Evolutionary conservation across 1,140 invertebrate genomes (phyloP), one percentile per base, ranked within the genome.

Genomic region (Cardiocondyla obscurior): DNA sequence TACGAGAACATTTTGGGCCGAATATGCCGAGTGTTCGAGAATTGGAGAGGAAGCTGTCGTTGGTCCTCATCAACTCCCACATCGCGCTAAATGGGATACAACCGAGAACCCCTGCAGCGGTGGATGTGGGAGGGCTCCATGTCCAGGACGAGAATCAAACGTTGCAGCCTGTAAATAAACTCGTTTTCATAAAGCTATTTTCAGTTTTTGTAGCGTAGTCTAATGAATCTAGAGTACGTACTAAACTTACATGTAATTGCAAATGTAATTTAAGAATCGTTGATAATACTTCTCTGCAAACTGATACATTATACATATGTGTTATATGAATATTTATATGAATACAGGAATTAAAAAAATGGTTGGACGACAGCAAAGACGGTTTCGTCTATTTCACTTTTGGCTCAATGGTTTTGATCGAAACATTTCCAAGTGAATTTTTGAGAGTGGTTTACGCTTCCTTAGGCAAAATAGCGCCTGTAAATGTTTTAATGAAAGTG

Each of bases 371-470:
- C 79, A 95, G 96, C 33, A 94, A 95, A 82, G 91, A 96, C 76
- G 97, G 97, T 1, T 95, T 97, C 0, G 94, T 97, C 36, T 96
- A 96, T 82, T 96, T 97, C 81, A 96, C 96, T 84, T 95, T 97
- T 88, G 97, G 97, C 8, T 96, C 96, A 2, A 95, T 96, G 91
- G 91, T 97, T 22, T 95, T 95, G 79, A 95, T 95, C 67, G 95
- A 95, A n/a, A 94, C 95, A 0, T 94, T 97, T 87, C 95, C 96
- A 0, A 82, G 92, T 0, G 93, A 95, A 0, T 95, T 95, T 82
- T 86, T 95, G 0, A 89, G 95, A 81, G 95, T 94, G 14, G 95
- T 97, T 69, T 89, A 96, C 6, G 94, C 94, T 16, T 95, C 95
- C 0, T 95, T 97, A 69, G 89, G 93, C 2, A 92, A 92, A 19